Conservation (phyloP, 2,113 vertebrate species). For the Sebastes schlegelii region DNA sequence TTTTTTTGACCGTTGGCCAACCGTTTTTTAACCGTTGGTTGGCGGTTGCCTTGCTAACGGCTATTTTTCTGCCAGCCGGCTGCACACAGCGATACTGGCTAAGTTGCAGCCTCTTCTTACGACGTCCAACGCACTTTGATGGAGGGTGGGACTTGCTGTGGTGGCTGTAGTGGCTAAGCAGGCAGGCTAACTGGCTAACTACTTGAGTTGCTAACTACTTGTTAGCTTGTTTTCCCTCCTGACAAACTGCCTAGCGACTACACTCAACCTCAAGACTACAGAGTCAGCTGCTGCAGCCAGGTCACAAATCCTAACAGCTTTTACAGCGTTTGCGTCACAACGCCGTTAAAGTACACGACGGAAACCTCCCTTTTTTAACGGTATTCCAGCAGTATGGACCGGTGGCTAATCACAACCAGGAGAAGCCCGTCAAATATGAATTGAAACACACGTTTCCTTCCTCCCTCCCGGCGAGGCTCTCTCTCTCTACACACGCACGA, state of each 20-base stretch:
- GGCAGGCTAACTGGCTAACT: constrained; percentile 65
- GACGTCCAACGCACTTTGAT: constrained; percentile 67
- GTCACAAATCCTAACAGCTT: constrained; percentile 34
- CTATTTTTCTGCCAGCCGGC: constrained; percentile 37
- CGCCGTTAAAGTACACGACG: not conserved
- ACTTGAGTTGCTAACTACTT: constrained; percentile 54
- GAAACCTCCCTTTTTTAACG: not conserved
- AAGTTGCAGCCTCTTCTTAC: constrained; percentile 66
- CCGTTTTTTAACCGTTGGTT: constrained; percentile 15
- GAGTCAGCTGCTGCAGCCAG: constrained; percentile 36
- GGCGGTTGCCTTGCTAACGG: constrained; percentile 33
- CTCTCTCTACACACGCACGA: constrained; percentile 30
- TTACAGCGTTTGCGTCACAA: constrained; percentile 20
- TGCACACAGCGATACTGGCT: constrained; percentile 54
- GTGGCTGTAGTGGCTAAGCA: constrained; percentile 27
- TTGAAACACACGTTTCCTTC: constrained; percentile 23
- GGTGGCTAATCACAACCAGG: not conserved
- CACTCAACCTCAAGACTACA: constrained; percentile 10
- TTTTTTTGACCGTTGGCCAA: constrained; percentile 13
- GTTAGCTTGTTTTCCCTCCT: constrained; percentile 48
- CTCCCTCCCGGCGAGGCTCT: constrained; percentile 47
- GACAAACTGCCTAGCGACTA: constrained; percentile 16
- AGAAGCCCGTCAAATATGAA: constrained; percentile 11
- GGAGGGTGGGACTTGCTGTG: constrained; percentile 77
- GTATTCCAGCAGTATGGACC: not conserved